phyloP scores from a whole-genome alignment of 1,140 invertebrate genomes.

The Anadara kagoshimensis region DNA sequence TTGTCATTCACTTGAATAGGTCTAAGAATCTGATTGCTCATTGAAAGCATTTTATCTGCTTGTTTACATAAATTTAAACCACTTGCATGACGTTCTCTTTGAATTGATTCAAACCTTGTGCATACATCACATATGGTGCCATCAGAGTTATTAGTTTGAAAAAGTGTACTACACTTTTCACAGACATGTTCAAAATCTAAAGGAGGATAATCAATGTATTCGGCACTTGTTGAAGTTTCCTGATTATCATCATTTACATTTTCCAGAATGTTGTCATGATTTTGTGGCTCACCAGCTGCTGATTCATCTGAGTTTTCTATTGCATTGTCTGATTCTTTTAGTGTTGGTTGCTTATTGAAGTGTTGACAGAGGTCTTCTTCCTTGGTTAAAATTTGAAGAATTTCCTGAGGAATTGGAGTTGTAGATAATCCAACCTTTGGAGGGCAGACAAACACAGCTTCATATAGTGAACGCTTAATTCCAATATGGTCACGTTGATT shows the following conservation, averaged over 20 bases:
- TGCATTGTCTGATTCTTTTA: no score
- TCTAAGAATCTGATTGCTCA: neutral
- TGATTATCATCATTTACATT: no score
- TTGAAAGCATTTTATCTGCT: neutral
- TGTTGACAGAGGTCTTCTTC: conserved; percentile 14
- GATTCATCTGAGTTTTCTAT: no score
- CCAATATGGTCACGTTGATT: conserved; percentile 17
- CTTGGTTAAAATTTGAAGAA: neutral
- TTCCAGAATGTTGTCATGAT: no score
- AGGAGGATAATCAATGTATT: no score
- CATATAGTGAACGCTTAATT: conserved; percentile 37
- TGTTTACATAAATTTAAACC: neutral
- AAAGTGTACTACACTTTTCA: no score
- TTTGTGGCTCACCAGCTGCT: no score
- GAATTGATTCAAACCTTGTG: neutral
- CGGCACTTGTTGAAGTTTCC: no score
- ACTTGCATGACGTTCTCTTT: neutral
- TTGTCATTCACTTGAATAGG: conserved; percentile 7
- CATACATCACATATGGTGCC: conserved; percentile 1
- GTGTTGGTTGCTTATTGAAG: neutral
- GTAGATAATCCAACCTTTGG: conserved; percentile 33
- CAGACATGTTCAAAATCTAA: no score
- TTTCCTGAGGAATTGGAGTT: conserved; percentile 22
- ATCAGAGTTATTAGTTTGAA: neutral
- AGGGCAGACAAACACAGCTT: conserved; percentile 41